Base-by-base conservation (phyloP, 2,888 invertebrate species). In the Nomada flava region DNA sequence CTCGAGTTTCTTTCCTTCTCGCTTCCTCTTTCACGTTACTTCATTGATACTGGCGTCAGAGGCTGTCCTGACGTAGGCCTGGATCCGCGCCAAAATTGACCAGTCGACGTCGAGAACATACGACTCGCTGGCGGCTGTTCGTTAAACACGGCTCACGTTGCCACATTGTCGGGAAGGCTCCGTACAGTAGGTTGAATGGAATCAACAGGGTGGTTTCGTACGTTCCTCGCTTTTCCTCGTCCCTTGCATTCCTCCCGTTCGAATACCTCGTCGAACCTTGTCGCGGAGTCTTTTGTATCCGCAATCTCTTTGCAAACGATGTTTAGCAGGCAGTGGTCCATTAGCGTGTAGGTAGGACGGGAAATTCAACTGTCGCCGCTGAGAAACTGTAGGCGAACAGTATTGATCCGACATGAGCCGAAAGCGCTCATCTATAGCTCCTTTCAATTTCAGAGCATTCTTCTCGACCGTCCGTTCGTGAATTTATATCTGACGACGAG, bases 11-110 rank as follows among this genome's bases (percentile, higher is more conserved):
- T 79, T 63, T 52, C 71, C 68, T 52, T 76, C 77, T 84, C 53
- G 72, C 80, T 79, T 73, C 73, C 72, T 67, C 79, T 60, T 44
- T 60, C 47, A 64, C 82, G 82, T 86, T 89, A 88, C 89, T 91
- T 90, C 92, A 92, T 92, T 92, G 92, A 92, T 91, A 90, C 91
- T 91, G 89, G 89, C 92, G 91, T 92, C 91, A 91, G 90, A 90
- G 86, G 23, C 86, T 80, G 86, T 86, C 89, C 91, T 92, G 92
- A 91, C 92, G 91, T 91, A 89, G 88, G 63, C 86, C 88, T 91
- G 92, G 91, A 90, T 53, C 73, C 13, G n/a, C 57, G 91, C 92
- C 92, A 92, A 89, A 73, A 88, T 82, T 74, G 85, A 88, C 76
- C 72, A 76, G 65, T 71, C 78, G 71, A 68, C 74, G 79, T 74